Percentiles rank a stretch among this genome's conserved stretches.
These are phyloP conservation scores for Drosophila setifemur DNA, from an alignment of 1,140 invertebrate genomes.

Conservation along the genomic window DNA sequence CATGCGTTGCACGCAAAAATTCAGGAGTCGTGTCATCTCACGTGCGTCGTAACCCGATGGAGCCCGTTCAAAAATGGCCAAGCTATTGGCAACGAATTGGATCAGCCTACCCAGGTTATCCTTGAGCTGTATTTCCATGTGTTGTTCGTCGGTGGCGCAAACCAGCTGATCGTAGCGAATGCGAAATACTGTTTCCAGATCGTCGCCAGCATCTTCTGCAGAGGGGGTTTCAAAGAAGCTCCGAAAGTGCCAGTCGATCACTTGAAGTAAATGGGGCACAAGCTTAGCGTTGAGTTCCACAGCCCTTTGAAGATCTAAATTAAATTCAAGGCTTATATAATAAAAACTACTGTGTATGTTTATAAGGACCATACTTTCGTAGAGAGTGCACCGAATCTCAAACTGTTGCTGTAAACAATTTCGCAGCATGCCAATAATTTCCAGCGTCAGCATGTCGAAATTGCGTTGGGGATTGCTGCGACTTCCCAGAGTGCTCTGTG, in stretches of 20 bases:
- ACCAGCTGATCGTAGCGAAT: slow-evolving; percentile 61
- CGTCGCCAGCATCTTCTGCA: slow-evolving; percentile 34
- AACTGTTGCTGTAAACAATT: slow-evolving; percentile 70
- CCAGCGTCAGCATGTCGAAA: slow-evolving; percentile 80
- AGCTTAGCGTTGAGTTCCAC: slow-evolving; percentile 78
- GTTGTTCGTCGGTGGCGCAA: slow-evolving; percentile 32
- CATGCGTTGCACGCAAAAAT: slow-evolving; percentile 51
- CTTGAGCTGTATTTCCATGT: slow-evolving; percentile 57
- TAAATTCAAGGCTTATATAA: not conserved
- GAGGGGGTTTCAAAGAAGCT: slow-evolving; percentile 57
- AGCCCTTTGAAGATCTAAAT: slow-evolving; percentile 71
- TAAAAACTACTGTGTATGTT: not conserved
- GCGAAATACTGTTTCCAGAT: slow-evolving; percentile 47
- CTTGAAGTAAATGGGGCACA: slow-evolving; percentile 72
- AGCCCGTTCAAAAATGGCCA: slow-evolving; percentile 55
- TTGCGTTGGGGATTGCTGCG: slow-evolving; percentile 65
- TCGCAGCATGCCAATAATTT: slow-evolving; percentile 74
- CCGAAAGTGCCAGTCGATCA: slow-evolving; percentile 80
- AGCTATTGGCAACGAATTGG: slow-evolving; percentile 66
- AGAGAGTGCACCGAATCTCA: slow-evolving; percentile 67
- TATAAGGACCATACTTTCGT: slow-evolving; percentile 64
- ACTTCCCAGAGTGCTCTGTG: slow-evolving; percentile 62
- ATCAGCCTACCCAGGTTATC: slow-evolving; percentile 72
- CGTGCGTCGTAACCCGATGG: slow-evolving; percentile 61
- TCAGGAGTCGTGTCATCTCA: slow-evolving; percentile 60